Percentiles rank a stretch among this genome's conserved stretches.
Evolutionary conservation across 1,140 invertebrate species (phyloP).

Genomic region (Drosophila triauraria): DNA sequence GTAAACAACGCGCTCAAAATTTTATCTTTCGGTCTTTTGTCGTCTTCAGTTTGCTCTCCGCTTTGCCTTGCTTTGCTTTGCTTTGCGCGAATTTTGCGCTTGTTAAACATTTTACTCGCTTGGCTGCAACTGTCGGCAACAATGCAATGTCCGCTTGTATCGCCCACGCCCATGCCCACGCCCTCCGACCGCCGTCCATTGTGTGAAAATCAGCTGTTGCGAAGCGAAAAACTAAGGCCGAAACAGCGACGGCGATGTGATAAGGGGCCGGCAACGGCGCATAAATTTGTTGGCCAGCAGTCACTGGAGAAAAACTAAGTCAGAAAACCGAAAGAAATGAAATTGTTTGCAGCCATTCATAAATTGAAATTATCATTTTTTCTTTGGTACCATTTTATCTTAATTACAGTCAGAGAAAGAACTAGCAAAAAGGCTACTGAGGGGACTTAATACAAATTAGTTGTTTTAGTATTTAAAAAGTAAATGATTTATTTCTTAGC

Average conservation of each 20-base stretch:
- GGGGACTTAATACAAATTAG: too few relatives aligned
- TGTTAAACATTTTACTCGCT: constrained; percentile 74
- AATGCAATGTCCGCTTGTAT: constrained; percentile 63
- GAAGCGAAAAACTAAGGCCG: background rate
- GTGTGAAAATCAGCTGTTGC: constrained; percentile 7
- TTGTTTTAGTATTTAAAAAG: too few relatives aligned
- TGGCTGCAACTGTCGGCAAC: constrained; percentile 71
- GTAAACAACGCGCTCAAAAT: constrained; percentile 24
- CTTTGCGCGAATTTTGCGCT: constrained; percentile 68
- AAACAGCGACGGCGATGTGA: constrained; percentile 16
- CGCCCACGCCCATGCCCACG: background rate
- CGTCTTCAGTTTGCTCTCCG: constrained; percentile 22
- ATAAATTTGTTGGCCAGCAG: constrained; percentile 42
- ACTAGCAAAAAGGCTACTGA: background rate
- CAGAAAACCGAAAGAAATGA: background rate
- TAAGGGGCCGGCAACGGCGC: constrained; percentile 23
- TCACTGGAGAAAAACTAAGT: constrained; percentile 10
- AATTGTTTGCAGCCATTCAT: background rate
- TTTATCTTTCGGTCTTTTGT: constrained; percentile 53
- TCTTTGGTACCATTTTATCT: background rate
- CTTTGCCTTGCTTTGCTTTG: constrained; percentile 13
- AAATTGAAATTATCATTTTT: background rate
- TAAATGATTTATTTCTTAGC: too few relatives aligned
- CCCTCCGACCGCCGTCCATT: background rate
- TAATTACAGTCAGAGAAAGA: background rate